phyloP scores from a whole-genome alignment of 2,888 invertebrate genomes.

The Therioaphis trifolii region DNA sequence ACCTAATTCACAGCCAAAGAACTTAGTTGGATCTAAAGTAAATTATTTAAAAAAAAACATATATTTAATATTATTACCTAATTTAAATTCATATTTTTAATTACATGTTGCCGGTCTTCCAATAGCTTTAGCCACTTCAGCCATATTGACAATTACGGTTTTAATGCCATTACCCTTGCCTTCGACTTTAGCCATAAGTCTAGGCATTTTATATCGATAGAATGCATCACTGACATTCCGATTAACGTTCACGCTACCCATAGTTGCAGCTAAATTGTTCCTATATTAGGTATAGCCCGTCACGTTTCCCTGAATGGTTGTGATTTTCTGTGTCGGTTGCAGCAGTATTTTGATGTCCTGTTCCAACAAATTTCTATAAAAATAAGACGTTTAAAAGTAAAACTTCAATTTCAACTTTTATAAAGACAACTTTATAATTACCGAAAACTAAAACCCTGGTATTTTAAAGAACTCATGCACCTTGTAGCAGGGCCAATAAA shows the following conservation, averaged over 20 bases:
- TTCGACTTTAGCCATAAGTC: conserved; percentile 97
- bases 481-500: conserved; percentile 77
- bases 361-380: conserved; percentile 69
- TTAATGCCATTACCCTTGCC: conserved; percentile 99
- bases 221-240: conserved; percentile 97
- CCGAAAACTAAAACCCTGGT: conserved; percentile 78
- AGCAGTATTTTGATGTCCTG: conserved; percentile 95
- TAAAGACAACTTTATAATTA: conserved; percentile 79
- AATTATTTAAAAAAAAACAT: conserved; percentile 48
- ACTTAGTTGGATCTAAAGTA: conserved; percentile 94
- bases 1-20: conserved; percentile 99
- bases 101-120: conserved; percentile 96
- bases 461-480: conserved; percentile 85
- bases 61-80: conserved; percentile 1
- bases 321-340: conserved; percentile 97
- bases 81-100: conserved; percentile 66
- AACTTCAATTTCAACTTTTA: conserved; percentile 14
- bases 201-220: conserved; percentile 99
- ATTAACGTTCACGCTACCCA: conserved; percentile 96
- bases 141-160: conserved; percentile 99
- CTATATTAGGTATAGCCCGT: conserved; percentile 72
- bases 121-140: conserved; percentile 97
- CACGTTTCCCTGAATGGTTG: conserved; percentile 97
- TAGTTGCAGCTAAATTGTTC: conserved; percentile 69
- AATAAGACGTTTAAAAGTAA: conserved; percentile 54